These are phyloP conservation scores for Corythoichthys intestinalis DNA, from an alignment of 2,113 vertebrate genomes.

Conservation along the genomic window DNA sequence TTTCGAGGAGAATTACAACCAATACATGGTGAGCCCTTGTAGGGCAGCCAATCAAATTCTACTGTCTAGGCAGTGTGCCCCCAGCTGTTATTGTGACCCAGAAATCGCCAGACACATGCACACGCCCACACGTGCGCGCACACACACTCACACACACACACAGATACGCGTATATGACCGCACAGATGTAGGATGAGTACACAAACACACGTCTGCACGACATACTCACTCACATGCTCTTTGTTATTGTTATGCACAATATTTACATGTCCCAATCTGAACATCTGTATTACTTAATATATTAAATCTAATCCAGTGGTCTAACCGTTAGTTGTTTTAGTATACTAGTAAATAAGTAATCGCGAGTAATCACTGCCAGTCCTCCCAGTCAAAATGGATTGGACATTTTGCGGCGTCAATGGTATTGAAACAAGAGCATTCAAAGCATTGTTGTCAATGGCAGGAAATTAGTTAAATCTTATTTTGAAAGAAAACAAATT, in stretches of 20 bases:
- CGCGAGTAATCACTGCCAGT: too few relatives aligned
- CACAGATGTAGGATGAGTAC: constrained; percentile 40
- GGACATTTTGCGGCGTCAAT: too few relatives aligned
- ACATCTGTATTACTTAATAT: neutral
- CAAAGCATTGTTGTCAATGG: too few relatives aligned
- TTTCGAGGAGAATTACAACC: constrained; percentile 57
- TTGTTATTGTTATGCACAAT: neutral
- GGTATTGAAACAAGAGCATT: too few relatives aligned
- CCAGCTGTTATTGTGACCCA: constrained; percentile 69
- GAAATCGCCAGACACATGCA: constrained; percentile 47
- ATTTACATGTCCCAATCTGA: neutral
- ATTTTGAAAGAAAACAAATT: too few relatives aligned
- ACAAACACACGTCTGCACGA: constrained; percentile 44
- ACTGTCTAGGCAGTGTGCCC: constrained; percentile 52
- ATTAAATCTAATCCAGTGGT: neutral
- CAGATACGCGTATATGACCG: constrained; percentile 14
- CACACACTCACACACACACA: neutral
- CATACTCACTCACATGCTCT: constrained; percentile 2
- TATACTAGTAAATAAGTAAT: too few relatives aligned
- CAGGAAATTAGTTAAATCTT: too few relatives aligned
- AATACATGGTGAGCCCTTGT: constrained; percentile 17
- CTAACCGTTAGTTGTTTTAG: neutral
- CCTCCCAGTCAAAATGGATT: too few relatives aligned
- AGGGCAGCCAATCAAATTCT: constrained; percentile 49
- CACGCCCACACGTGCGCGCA: constrained; percentile 19